Evolutionary conservation across 1,140 invertebrate species (phyloP).

Genomic region (Macrosteles quadrilineatus): DNA sequence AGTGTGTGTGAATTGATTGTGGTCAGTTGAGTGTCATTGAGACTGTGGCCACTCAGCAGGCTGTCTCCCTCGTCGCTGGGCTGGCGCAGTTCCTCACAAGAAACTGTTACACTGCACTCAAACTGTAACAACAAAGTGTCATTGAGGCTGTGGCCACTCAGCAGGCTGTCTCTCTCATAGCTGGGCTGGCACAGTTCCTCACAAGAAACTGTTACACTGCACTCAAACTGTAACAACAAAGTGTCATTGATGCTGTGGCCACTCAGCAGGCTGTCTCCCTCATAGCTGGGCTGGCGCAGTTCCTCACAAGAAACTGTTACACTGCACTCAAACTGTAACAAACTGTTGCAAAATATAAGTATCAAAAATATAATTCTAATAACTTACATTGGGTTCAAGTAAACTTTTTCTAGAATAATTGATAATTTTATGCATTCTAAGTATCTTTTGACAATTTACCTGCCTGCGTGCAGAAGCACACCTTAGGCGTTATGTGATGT

Average conservation of each 20-base stretch:
- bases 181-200: slow-evolving; percentile 25
- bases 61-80: slow-evolving; percentile 38
- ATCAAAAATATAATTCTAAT: too few species aligned
- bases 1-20: neutral
- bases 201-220: slow-evolving; percentile 26
- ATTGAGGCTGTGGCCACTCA: slow-evolving; percentile 34
- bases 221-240: slow-evolving; percentile 2
- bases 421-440: too few species aligned
- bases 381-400: too few species aligned
- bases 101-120: slow-evolving; percentile 23
- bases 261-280: slow-evolving; percentile 37
- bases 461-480: too few species aligned
- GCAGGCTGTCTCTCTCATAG: slow-evolving; percentile 37
- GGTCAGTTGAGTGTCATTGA: slow-evolving; percentile 33
- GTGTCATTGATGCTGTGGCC: slow-evolving; percentile 34
- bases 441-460: too few species aligned
- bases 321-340: slow-evolving; percentile 10
- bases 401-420: too few species aligned
- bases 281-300: slow-evolving; percentile 28
- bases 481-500: too few species aligned
- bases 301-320: slow-evolving; percentile 30
- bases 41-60: slow-evolving; percentile 33
- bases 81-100: slow-evolving; percentile 21
- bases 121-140: slow-evolving; percentile 21
- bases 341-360: neutral